Base-by-base conservation (phyloP, 2,113 vertebrate species). In the Chaenogobius annularis region DNA sequence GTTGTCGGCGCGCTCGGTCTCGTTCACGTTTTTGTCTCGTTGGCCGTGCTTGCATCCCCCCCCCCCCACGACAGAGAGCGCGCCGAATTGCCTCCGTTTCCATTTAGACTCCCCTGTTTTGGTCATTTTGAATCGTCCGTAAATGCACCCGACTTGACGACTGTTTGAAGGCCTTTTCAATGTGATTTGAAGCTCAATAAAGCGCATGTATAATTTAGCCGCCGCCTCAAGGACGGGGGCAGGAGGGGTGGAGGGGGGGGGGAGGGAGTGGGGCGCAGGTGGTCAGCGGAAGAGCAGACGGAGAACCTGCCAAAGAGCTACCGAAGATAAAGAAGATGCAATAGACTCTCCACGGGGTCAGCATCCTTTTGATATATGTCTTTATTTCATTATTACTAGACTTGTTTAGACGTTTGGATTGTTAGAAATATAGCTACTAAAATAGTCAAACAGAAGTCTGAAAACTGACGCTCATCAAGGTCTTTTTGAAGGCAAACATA, bases 161-260 rank as follows among this genome's bases (percentile, higher is more conserved):
- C 74, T 81, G 73, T 73, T 84, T 77, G 66, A 43, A 65, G 31
- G 10, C 20, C 35, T 58, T 66, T 83, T 47, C 78, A 54, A 80
- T n/a, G 68, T 61, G 70, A 64, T 70, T 69, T 47, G 77, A 83
- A 46, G 76, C 80, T 78, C 68, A 70, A 80, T 88, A 87, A 81
- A 85, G 68, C 66, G 71, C 61, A 58, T 75, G 55, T 58, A 40
- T 74, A 58, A 90, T 80, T 78, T 81, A 23, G 15, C 35, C 67
- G 17, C 58, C 69, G 82, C 76, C 73, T 86, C 73, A 80, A 86
- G 82, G 85, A 80, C 74, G 66, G 50, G 19, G 48, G n/a, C n/a
- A n/a, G n/a, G n/a, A n/a, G n/a, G n/a, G n/a, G n/a, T n/a, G n/a
- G n/a, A n/a, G n/a, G n/a, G n/a, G n/a, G n/a, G n/a, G n/a, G n/a